These are phyloP conservation scores for Rostratula benghalensis DNA, from an alignment of 2,113 vertebrate genomes.

Conservation along the genomic window DNA sequence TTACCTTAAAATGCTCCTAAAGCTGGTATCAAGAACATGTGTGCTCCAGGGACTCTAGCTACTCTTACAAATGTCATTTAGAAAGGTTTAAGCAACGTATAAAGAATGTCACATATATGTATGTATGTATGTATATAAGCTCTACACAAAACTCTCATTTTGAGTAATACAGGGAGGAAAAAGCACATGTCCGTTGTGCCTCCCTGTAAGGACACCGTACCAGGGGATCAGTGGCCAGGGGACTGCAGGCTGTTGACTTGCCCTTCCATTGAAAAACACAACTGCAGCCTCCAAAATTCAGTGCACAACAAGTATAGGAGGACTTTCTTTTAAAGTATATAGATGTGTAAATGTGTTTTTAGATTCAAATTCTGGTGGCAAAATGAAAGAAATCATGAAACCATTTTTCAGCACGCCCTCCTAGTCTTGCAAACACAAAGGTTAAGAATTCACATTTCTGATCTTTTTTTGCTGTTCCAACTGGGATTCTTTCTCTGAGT, in stretches of 20 bases:
- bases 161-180: not conserved
- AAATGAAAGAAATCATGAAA: not conserved
- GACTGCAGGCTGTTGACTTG: not conserved
- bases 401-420: not conserved
- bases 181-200: not conserved
- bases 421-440: not conserved
- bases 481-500: not conserved
- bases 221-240: accelerated
- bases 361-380: not conserved
- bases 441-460: not conserved
- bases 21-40: not conserved
- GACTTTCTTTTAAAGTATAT: not conserved
- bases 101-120: not conserved
- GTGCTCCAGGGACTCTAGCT: not conserved
- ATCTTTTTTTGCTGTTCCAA: not conserved
- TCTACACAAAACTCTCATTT: not conserved
- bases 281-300: not conserved
- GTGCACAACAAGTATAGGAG: not conserved
- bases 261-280: not conserved
- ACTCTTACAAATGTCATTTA: not conserved
- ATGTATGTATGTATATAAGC: not conserved
- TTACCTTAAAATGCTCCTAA: not conserved
- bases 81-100: not conserved
- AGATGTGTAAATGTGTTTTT: not conserved
- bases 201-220: no score